phyloP scores from a whole-genome alignment of 2,888 invertebrate genomes.

The Clivina fossor region DNA sequence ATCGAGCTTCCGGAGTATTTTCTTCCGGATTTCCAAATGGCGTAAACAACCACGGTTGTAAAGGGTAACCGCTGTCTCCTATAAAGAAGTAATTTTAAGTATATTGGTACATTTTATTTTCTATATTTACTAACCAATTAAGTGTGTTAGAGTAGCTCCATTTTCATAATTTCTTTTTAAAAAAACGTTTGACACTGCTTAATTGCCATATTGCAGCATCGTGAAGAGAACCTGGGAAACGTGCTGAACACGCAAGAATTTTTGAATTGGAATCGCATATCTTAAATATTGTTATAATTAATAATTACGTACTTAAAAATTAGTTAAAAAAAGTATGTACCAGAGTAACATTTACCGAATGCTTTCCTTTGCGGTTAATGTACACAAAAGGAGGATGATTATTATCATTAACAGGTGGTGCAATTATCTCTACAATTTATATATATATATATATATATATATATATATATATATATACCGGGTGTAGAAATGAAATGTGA shows the following conservation, averaged over 20 bases:
- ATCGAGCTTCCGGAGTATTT: constrained; percentile 2
- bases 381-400: constrained; percentile 13
- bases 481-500: no score
- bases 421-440: constrained; percentile 15
- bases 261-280: constrained; percentile 15
- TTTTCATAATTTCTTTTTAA: constrained; percentile 10
- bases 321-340: neutral
- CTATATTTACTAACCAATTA: neutral
- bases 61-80: constrained; percentile 18
- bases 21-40: constrained; percentile 10
- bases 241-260: constrained; percentile 14
- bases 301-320: neutral
- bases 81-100: neutral
- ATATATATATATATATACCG: no score
- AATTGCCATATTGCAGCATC: constrained; percentile 11
- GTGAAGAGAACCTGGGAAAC: constrained; percentile 16
- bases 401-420: constrained; percentile 11
- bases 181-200: constrained; percentile 9
- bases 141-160: constrained; percentile 1
- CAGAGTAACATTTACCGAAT: constrained; percentile 12
- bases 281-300: neutral
- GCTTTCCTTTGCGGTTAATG: constrained; percentile 16
- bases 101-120: neutral
- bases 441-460: no score
- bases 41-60: constrained; percentile 19